Evolutionary conservation across 2,113 vertebrate species (phyloP).

Genomic region (Ictalurus furcatus): DNA sequence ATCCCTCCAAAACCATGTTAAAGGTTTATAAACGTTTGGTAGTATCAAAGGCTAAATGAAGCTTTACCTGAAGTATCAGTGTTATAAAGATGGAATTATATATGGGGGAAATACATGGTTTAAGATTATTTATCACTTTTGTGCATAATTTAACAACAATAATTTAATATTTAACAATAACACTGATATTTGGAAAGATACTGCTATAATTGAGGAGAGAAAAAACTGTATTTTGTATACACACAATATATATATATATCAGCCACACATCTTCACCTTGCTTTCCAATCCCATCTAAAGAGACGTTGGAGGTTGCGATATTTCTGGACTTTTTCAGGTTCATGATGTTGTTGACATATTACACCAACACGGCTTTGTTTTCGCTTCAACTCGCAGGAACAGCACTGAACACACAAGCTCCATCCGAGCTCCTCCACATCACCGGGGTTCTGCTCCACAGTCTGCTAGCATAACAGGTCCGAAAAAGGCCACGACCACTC

Average conservation of each 20-base stretch:
- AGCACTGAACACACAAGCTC: neutral
- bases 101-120: neutral
- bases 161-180: neutral
- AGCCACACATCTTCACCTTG: conserved; percentile 49
- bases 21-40: neutral
- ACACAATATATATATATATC: too few relatives aligned
- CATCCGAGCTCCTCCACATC: neutral
- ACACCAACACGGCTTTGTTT: neutral
- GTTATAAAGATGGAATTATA: too few relatives aligned
- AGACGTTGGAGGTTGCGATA: conserved; percentile 60
- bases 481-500: neutral
- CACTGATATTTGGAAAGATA: neutral
- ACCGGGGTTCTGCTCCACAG: neutral
- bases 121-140: neutral
- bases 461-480: neutral
- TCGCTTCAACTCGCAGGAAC: neutral
- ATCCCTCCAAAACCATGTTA: neutral
- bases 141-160: neutral
- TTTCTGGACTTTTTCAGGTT: conserved; percentile 64
- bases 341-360: conserved; percentile 52
- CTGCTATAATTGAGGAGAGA: neutral
- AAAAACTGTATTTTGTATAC: too few relatives aligned
- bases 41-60: neutral
- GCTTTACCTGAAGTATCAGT: too few relatives aligned
- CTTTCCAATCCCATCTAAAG: conserved; percentile 65